Evolutionary conservation across 2,113 vertebrate genomes (phyloP), one percentile per base, ranked within the genome.

Genomic region (Clarias magur): DNA sequence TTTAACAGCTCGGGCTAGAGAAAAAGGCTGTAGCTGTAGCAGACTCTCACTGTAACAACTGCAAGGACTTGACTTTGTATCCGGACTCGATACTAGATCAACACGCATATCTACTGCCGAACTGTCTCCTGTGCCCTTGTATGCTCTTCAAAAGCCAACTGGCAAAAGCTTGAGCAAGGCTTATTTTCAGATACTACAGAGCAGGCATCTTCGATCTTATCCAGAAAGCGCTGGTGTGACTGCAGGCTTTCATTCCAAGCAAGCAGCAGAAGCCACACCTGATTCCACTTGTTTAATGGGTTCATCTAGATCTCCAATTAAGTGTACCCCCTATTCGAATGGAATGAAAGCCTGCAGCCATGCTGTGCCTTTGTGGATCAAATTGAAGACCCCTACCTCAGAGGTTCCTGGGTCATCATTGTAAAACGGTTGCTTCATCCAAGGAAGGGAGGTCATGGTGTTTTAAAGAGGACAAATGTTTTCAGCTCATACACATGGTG

Each of bases 271-370:
- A 80, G 9, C 11, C 42, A 16, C 54, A 17, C 15, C 16, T 34
- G 15, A 80, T 59, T 59, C 38, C 16, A 19, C 27, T 59, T 12
- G 3, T 62, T 60, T 80, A 60, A 80, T 62, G 27, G 21, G 30
- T 62, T 62, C 27, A 38, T 59, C 30, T 38, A 3, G 8, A n/a
- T 34, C 57, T 38, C 56, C 27, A 38, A 80, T 80, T 19, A 62
- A 23, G 79, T 34, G 30, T 38, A 2, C 10, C 11, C 60, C 27
- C 19, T 56, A 7, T 80, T 80, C 2, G 19, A 8, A 5, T 80
- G 7, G 56, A 80, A 59, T 7, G 54, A 80, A 80, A 80, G 78
- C 78, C 78, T 80, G 79, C 19, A 80, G 30, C 27, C 30, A 38
- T 27, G 59, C 27, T 6, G 15, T 56, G 15, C n/a, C 53, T 27